Conservation (phyloP, 92 coral and sea anemone genomes). For the Plumapathes pennacea region DNA sequence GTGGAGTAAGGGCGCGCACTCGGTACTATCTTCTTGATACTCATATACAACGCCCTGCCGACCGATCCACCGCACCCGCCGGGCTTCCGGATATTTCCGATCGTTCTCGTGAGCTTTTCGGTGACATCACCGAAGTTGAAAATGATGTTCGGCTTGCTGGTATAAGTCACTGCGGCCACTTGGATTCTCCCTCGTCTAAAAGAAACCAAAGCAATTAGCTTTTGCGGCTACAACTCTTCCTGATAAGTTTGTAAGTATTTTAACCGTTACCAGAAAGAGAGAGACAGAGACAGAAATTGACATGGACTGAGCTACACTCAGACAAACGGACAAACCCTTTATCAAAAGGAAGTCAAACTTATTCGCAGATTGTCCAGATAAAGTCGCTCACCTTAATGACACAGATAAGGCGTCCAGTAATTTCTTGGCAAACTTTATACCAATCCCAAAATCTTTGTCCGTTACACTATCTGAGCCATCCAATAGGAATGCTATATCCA, state of each 20-base stretch:
- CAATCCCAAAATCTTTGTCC: conserved; percentile 46
- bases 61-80: conserved; percentile 66
- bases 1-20: conserved; percentile 39
- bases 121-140: conserved; percentile 48
- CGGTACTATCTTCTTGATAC: conserved; percentile 47
- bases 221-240: no score
- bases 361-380: not conserved
- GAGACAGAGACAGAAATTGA: no score
- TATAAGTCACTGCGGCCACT: conserved; percentile 54
- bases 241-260: no score
- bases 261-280: no score
- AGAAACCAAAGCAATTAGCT: no score
- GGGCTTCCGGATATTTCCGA: conserved; percentile 38
- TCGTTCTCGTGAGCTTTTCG: conserved; percentile 25
- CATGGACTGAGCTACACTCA: no score
- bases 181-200: conserved; percentile 62
- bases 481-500: conserved; percentile 65
- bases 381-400: conserved; percentile 10
- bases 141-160: conserved; percentile 33
- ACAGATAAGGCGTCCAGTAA: conserved; percentile 46
- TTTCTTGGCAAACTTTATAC: conserved; percentile 66
- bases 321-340: no score
- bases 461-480: conserved; percentile 62
- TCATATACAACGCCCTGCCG: conserved; percentile 49
- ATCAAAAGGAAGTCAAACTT: not conserved